A percentile compares a stretch with the other conserved stretches of the same genome.
Conservation (phyloP, 2,113 vertebrate genomes). For the Cyprinodon tularosa region DNA sequence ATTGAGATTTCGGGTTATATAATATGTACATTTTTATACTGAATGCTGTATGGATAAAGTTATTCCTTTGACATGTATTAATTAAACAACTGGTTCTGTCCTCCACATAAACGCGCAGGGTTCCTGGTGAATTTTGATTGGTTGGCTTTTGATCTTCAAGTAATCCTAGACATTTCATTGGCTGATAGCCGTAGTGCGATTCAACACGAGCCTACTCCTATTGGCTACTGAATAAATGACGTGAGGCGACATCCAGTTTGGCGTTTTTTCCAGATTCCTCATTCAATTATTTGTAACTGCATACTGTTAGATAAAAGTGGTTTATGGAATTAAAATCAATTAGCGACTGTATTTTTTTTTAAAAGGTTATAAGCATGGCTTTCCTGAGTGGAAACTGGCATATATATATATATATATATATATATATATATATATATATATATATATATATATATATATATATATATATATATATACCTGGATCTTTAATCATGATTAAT, state of each 20-base stretch:
- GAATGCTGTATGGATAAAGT: neutral
- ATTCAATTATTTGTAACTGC: neutral
- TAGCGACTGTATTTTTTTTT: too few relatives aligned
- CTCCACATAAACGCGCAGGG: conserved; percentile 3
- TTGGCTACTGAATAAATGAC: conserved; percentile 51
- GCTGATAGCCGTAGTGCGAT: conserved; percentile 59
- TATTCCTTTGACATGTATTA: neutral
- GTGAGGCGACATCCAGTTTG: neutral
- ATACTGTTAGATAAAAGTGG: neutral
- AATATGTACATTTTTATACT: neutral
- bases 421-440: too few relatives aligned
- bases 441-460: too few relatives aligned
- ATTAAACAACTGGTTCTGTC: conserved; percentile 28
- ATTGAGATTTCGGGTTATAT: neutral
- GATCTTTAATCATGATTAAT: too few relatives aligned
- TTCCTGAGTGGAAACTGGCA: too few relatives aligned
- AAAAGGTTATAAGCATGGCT: neutral
- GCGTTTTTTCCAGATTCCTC: neutral
- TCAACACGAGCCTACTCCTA: conserved; percentile 16
- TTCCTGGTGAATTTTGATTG: conserved; percentile 56
- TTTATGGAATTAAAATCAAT: neutral
- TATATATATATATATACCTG: too few relatives aligned
- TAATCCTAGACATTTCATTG: conserved; percentile 64
- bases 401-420: too few relatives aligned
- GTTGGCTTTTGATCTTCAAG: conserved; percentile 13